Conservation (phyloP, 2,113 vertebrate genomes). For the Cavia aperea region DNA sequence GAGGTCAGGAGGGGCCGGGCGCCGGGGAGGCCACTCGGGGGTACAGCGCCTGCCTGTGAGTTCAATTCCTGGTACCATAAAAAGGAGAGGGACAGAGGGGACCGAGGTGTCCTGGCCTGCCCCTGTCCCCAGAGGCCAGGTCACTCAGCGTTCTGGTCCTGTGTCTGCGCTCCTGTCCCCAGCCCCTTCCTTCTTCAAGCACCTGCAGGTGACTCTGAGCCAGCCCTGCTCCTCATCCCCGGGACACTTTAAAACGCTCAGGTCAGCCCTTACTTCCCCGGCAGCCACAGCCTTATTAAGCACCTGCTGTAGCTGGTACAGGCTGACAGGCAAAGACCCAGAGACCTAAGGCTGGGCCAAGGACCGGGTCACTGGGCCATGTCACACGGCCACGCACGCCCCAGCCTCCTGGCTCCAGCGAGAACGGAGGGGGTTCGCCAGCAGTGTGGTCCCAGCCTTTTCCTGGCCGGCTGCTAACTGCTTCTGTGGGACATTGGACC, state of each 20-base stretch:
- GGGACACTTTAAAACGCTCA: neutral
- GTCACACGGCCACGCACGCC: fast-evolving
- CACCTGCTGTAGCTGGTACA: neutral
- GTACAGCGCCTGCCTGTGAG: too few species aligned
- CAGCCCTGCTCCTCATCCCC: neutral
- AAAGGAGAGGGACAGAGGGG: neutral
- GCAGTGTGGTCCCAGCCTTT: neutral
- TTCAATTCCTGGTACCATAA: too few species aligned
- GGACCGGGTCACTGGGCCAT: neutral
- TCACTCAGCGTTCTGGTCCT: neutral
- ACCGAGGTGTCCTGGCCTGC: neutral
- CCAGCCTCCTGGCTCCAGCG: neutral
- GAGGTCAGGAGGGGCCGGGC: neutral
- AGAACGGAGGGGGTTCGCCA: neutral
- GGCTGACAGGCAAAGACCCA: neutral
- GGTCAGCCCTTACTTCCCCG: neutral
- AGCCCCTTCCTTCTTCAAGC: too few species aligned
- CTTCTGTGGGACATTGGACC: neutral
- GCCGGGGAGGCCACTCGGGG: too few species aligned
- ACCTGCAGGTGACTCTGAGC: neutral
- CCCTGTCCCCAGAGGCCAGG: neutral
- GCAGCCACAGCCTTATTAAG: neutral
- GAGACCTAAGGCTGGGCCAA: neutral
- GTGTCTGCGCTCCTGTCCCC: fast-evolving
- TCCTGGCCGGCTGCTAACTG: neutral